Evolutionary conservation across 2,113 vertebrate species (phyloP), one percentile per base, ranked within the genome.

Genomic region (Dunckerocampus dactyliophorus): DNA sequence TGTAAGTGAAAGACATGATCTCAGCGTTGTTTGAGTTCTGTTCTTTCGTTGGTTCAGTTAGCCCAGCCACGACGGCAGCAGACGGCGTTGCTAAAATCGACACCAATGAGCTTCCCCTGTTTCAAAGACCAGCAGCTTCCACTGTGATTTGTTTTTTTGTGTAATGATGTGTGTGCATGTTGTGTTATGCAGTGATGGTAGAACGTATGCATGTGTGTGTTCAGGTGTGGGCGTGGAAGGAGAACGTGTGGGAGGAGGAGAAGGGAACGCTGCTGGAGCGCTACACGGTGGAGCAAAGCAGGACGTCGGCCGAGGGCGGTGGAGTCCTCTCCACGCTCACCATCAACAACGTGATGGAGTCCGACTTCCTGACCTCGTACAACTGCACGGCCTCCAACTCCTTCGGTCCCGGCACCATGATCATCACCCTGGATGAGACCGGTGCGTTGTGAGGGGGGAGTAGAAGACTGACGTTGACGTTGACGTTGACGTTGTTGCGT

Each of bases 351-450:
- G 93, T 98, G 17, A 91, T 95, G 87, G 95, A 98, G 28, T 92
- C 90, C 0, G 95, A 98, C 75, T 98, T 98, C 79, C 92, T 95
- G 83, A 96, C 94, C 1, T 93, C 90, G 47, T 98, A 98, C 89
- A 98, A 98, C 92, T 98, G 96, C 89, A 97, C 95, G 0, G 96
- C 96, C 58, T 98, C 95, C 94, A 98, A 98, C 76, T 79, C 89
- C 42, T 98, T 98, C 0, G 96, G 95, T 17, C 92, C 95, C 0
- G 94, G 94, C 1, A 96, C 95, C 0, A 95, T 95, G 89, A 96
- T 98, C 87, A 97, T 98, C 88, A 86, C 89, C 0, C 89, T 98
- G 65, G 90, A 94, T 61, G 95, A 95, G 85, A 91, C 56, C 13
- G 93, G 95, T 96, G 79, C 0, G 67, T 64, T 31, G 20, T 5